These are phyloP conservation scores for Ceyx melanurus DNA, from an alignment of 2,113 vertebrate genomes.

Conservation along the genomic window DNA sequence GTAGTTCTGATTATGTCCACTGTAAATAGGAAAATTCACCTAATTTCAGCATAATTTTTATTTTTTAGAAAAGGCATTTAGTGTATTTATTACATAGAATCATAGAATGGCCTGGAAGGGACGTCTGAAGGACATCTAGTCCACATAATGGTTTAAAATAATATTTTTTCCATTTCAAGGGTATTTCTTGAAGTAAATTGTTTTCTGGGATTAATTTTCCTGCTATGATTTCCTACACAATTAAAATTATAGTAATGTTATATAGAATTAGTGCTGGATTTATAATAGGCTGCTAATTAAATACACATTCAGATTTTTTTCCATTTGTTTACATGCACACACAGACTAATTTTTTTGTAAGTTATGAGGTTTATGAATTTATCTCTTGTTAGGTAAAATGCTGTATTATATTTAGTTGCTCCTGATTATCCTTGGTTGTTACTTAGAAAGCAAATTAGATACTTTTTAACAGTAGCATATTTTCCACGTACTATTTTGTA, in stretches of 20 bases:
- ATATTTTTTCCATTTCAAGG: neutral
- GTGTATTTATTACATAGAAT: constrained; percentile 31
- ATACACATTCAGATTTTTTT: neutral
- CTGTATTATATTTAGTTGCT: neutral
- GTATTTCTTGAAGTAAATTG: constrained; percentile 5
- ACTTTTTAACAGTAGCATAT: neutral
- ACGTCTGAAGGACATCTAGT: no score
- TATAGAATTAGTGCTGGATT: constrained; percentile 35
- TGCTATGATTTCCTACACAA: neutral
- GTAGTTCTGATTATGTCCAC: neutral
- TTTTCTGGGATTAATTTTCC: constrained; percentile 27
- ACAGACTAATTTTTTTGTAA: neutral
- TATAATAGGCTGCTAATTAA: constrained; percentile 6
- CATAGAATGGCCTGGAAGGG: no score
- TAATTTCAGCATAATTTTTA: neutral
- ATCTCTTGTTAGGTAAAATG: neutral
- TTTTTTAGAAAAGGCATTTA: neutral
- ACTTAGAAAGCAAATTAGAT: neutral
- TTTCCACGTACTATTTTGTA: neutral
- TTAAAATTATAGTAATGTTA: constrained; percentile 5
- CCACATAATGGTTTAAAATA: neutral
- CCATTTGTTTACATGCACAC: neutral
- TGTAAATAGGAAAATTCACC: neutral
- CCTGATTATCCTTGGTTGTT: neutral
- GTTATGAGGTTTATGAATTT: neutral